phyloP scores from a whole-genome alignment of 2,113 vertebrate species.

The Fulica atra region DNA sequence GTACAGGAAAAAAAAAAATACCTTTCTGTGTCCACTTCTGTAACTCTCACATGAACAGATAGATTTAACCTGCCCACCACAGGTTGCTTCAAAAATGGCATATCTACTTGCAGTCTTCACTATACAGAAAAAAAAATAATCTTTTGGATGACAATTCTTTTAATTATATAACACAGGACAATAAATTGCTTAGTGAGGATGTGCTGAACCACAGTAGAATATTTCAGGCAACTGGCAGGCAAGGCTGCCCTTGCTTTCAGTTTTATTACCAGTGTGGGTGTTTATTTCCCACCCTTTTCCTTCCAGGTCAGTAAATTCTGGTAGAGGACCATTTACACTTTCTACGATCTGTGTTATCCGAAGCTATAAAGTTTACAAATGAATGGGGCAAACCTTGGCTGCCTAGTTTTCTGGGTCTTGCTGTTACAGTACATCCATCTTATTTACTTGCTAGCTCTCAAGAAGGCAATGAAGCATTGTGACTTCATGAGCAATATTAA shows the following conservation, averaged over 20 bases:
- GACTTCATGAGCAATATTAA: constrained; percentile 24
- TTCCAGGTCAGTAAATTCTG: constrained; percentile 64
- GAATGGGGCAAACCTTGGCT: constrained; percentile 29
- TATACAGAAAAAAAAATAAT: neutral
- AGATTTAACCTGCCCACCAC: neutral
- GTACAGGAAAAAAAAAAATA: neutral
- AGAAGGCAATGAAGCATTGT: constrained; percentile 21
- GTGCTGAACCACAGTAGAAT: constrained; percentile 30
- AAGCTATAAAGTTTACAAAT: constrained; percentile 55
- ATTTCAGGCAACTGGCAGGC: constrained; percentile 2
- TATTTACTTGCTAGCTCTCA: constrained; percentile 40
- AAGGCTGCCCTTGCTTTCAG: neutral
- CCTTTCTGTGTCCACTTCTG: neutral
- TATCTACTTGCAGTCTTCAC: neutral
- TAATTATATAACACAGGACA: constrained; percentile 18
- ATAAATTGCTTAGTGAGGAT: neutral
- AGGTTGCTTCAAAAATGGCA: neutral
- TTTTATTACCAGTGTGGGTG: constrained; percentile 51
- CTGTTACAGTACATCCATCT: constrained; percentile 23
- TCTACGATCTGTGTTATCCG: constrained; percentile 1
- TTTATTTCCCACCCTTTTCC: constrained; percentile 37
- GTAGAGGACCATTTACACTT: constrained; percentile 50
- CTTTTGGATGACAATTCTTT: neutral
- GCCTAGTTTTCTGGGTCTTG: neutral
- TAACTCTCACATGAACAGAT: neutral